These are phyloP conservation scores for Spodoptera litura DNA, from an alignment of 1,140 invertebrate genomes.

Conservation along the genomic window DNA sequence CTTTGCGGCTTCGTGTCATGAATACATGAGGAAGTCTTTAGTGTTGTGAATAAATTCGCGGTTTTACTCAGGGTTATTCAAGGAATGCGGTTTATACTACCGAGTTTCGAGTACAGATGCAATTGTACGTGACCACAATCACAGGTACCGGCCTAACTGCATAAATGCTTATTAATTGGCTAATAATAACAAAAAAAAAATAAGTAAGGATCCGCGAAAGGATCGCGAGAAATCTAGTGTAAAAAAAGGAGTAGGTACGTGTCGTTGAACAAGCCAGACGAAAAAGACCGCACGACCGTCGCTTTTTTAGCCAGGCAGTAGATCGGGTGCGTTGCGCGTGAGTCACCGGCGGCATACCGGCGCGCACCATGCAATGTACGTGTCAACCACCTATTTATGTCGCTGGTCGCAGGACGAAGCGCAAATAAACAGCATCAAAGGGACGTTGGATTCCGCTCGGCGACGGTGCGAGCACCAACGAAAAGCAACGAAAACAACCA, in stretches of 20 bases:
- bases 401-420: constrained; percentile 83
- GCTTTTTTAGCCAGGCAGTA: constrained; percentile 67
- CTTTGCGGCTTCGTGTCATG: constrained; percentile 65
- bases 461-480: constrained; percentile 60
- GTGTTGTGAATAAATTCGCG: constrained; percentile 36
- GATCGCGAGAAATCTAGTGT: constrained; percentile 49
- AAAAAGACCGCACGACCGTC: constrained; percentile 62
- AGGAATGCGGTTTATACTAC: constrained; percentile 46
- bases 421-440: constrained; percentile 86
- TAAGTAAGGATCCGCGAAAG: constrained; percentile 12
- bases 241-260: constrained; percentile 29
- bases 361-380: constrained; percentile 77
- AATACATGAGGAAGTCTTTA: constrained; percentile 62
- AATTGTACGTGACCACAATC: constrained; percentile 44
- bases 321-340: constrained; percentile 71
- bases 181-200: background rate
- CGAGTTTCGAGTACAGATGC: constrained; percentile 9
- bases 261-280: constrained; percentile 51
- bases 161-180: background rate
- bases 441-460: constrained; percentile 75
- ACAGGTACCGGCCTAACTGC: background rate
- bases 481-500: constrained; percentile 76
- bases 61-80: constrained; percentile 35
- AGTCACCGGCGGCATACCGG: constrained; percentile 76
- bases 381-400: constrained; percentile 85